Conservation (phyloP, 2,797 vertebrate species). For the Gymnodraco acuticeps region DNA sequence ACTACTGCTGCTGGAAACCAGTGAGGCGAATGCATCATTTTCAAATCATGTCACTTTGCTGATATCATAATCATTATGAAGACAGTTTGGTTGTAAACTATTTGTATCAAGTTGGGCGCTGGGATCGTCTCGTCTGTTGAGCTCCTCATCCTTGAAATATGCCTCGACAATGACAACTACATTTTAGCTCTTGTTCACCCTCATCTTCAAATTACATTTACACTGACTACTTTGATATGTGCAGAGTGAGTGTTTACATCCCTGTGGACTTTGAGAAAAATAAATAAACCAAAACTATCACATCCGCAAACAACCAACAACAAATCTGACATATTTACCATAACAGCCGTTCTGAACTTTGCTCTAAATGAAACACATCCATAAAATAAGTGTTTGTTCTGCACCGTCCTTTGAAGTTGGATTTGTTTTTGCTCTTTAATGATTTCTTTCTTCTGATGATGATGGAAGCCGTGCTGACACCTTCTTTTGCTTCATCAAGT, state of each 20-base stretch:
- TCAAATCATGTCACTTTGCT: conserved; percentile 52
- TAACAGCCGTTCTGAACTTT: conserved; percentile 82
- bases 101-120: conserved; percentile 69
- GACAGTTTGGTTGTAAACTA: conserved; percentile 63
- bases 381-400: conserved; percentile 88
- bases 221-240: conserved; percentile 83
- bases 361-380: conserved; percentile 84
- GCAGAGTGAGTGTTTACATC: conserved; percentile 83
- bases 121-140: conserved; percentile 67
- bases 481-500: conserved; percentile 97
- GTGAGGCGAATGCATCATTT: conserved; percentile 57
- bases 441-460: conserved; percentile 87
- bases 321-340: conserved; percentile 87
- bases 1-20: conserved; percentile 41
- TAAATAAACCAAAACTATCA: conserved; percentile 84
- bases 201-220: conserved; percentile 82
- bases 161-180: conserved; percentile 78
- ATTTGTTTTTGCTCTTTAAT: conserved; percentile 88
- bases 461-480: conserved; percentile 95
- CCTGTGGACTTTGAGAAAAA: conserved; percentile 79
- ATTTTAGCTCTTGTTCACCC: conserved; percentile 80
- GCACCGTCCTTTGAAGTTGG: conserved; percentile 83
- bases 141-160: conserved; percentile 65
- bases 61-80: conserved; percentile 63
- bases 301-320: conserved; percentile 79